A percentile compares a stretch with the other conserved stretches of the same genome.
Evolutionary conservation across 2,888 invertebrate species (phyloP).

Genomic region (Calliopum simillimum): DNA sequence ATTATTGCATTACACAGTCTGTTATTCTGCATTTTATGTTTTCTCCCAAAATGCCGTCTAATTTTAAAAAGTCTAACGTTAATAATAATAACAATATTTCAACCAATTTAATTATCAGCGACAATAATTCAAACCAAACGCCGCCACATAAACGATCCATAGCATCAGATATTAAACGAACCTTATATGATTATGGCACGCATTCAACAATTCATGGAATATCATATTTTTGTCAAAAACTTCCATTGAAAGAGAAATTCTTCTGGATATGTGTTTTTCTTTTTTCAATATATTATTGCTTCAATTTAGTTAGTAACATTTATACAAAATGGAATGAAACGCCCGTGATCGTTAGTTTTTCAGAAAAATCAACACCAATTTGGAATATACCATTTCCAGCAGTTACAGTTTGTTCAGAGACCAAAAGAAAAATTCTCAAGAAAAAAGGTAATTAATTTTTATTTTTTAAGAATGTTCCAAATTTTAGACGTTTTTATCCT

Average conservation of each 20-base stretch:
- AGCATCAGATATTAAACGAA: conserved; percentile 57
- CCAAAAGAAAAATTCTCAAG: conserved; percentile 54
- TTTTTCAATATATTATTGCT: conserved; percentile 72
- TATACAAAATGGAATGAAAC: conserved; percentile 77
- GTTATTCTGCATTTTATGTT: no score
- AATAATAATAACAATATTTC: conserved; percentile 15
- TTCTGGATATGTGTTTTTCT: conserved; percentile 72
- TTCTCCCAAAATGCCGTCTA: background rate
- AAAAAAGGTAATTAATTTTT: conserved; percentile 42
- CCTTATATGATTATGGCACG: conserved; percentile 71
- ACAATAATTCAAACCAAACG: background rate
- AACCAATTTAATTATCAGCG: conserved; percentile 4
- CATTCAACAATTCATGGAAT: conserved; percentile 74
- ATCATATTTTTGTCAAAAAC: conserved; percentile 72
- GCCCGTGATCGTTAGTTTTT: conserved; percentile 80
- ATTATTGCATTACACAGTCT: no score
- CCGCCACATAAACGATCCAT: conserved; percentile 31
- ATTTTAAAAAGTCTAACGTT: conserved; percentile 28
- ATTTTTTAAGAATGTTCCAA: background rate
- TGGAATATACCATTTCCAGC: conserved; percentile 66
- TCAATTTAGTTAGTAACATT: conserved; percentile 71
- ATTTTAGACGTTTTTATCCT: background rate
- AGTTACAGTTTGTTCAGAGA: conserved; percentile 64
- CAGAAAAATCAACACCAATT: conserved; percentile 74
- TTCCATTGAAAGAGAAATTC: conserved; percentile 71